Percentiles rank a stretch among this genome's conserved stretches.
Evolutionary conservation across 1,140 invertebrate genomes (phyloP).

Genomic region (Ceratina australensis): DNA sequence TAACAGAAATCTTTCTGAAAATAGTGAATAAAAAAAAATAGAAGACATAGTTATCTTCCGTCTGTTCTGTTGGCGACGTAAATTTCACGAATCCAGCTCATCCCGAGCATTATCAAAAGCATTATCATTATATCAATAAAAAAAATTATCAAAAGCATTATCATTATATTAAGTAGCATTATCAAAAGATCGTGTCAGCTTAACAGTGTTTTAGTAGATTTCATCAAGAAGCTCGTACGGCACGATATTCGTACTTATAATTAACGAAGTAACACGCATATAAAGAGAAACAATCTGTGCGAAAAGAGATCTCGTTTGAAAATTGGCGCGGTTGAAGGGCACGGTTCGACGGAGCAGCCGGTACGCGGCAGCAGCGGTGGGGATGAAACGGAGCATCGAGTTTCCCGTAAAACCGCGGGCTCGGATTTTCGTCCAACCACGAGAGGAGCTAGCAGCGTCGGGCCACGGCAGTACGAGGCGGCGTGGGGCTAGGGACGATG

Average conservation of each 20-base stretch:
- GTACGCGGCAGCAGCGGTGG: not conserved
- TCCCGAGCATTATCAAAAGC: no score
- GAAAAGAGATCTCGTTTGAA: not conserved
- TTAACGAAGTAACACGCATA: not conserved
- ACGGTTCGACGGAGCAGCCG: not conserved
- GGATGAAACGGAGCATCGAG: conserved; percentile 21
- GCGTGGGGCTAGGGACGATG: conserved; percentile 65
- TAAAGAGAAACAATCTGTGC: not conserved
- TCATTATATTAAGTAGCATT: no score
- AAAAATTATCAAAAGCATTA: no score
- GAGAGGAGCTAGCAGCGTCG: conserved; percentile 62
- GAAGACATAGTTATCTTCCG: not conserved
- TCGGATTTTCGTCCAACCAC: conserved; percentile 41
- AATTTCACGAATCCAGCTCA: not conserved
- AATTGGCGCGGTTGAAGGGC: not conserved
- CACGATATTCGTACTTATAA: no score
- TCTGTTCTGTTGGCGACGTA: not conserved
- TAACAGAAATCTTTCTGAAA: not conserved
- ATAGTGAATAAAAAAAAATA: not conserved
- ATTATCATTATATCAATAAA: no score
- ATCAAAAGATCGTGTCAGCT: no score
- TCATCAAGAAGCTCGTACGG: no score
- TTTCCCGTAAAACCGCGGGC: not conserved
- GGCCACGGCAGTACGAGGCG: conserved; percentile 49
- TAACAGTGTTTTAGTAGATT: no score